Conservation (phyloP, 2,888 invertebrate species). For the Tetanocera ferruginea region DNA sequence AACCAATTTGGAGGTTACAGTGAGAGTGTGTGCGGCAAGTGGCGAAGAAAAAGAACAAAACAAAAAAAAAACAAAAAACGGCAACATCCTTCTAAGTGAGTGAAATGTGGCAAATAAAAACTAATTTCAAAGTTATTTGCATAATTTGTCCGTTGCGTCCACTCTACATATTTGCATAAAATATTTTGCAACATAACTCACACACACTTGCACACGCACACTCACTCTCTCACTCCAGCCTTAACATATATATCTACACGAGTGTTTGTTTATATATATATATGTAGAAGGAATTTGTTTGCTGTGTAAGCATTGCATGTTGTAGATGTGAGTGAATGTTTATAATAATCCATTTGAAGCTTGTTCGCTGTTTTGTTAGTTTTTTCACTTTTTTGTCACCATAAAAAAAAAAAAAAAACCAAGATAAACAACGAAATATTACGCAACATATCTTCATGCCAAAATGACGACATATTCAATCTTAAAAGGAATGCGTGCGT, state of each 20-base stretch:
- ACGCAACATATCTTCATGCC: not conserved
- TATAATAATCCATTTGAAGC: too few relatives aligned
- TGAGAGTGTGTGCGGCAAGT: not conserved
- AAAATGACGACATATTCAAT: too few relatives aligned
- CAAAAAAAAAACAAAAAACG: not conserved
- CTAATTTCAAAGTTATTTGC: constrained; percentile 65
- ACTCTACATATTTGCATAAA: not conserved
- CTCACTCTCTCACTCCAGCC: not conserved
- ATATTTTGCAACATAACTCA: constrained; percentile 20
- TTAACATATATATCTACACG: too few relatives aligned
- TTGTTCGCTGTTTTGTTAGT: too few relatives aligned
- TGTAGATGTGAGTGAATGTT: not conserved
- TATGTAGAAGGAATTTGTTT: not conserved
- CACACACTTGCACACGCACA: constrained; percentile 3
- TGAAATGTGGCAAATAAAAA: constrained; percentile 53
- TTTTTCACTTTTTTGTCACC: too few relatives aligned
- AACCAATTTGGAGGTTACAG: not conserved
- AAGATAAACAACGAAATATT: not conserved
- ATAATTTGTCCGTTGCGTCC: constrained; percentile 61
- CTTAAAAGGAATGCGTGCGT: too few relatives aligned
- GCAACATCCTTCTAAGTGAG: not conserved
- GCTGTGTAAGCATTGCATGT: not conserved
- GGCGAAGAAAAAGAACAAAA: too few relatives aligned
- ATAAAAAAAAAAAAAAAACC: too few relatives aligned
- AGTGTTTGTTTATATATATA: not conserved